phyloP scores from a whole-genome alignment of 1,140 invertebrate genomes.

The Luehdorfia chinensis region DNA sequence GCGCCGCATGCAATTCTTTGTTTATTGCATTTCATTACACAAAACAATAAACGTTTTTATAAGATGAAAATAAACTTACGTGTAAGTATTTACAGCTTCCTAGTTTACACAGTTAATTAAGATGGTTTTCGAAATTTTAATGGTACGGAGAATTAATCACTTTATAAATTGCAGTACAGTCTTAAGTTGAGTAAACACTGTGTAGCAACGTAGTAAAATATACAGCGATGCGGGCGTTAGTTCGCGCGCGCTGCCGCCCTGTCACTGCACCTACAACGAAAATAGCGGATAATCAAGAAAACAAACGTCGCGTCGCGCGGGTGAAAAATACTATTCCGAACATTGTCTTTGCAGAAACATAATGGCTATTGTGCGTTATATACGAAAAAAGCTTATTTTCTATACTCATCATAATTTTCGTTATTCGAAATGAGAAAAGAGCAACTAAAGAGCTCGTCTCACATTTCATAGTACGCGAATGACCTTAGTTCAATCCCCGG shows the following conservation, averaged over 20 bases:
- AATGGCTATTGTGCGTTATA: slow-evolving; percentile 25
- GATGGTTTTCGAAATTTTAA: too few relatives aligned
- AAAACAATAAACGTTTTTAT: slow-evolving; percentile 1
- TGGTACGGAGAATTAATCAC: neutral
- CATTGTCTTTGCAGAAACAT: slow-evolving; percentile 18
- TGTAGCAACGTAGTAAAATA: neutral
- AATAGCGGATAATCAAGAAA: slow-evolving; percentile 51
- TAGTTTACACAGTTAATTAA: neutral
- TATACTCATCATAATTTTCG: too few relatives aligned
- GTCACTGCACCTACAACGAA: slow-evolving; percentile 49
- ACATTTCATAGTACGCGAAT: too few relatives aligned
- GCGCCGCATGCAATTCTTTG: slow-evolving; percentile 12
- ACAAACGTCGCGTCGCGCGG: slow-evolving; percentile 24
- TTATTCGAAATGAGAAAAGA: too few relatives aligned
- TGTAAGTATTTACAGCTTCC: neutral
- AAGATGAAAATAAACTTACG: slow-evolving; percentile 2
- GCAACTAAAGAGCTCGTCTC: too few relatives aligned
- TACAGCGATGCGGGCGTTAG: slow-evolving; percentile 28
- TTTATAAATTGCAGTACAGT: neutral
- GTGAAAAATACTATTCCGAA: slow-evolving; percentile 20
- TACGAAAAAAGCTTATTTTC: too few relatives aligned
- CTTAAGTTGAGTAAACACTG: neutral
- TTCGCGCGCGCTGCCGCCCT: slow-evolving; percentile 35
- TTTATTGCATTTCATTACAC: neutral
- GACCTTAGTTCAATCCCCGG: too few relatives aligned